These are phyloP conservation scores for Bradysia coprophila DNA, from an alignment of 1,140 invertebrate species.

Conservation along the genomic window DNA sequence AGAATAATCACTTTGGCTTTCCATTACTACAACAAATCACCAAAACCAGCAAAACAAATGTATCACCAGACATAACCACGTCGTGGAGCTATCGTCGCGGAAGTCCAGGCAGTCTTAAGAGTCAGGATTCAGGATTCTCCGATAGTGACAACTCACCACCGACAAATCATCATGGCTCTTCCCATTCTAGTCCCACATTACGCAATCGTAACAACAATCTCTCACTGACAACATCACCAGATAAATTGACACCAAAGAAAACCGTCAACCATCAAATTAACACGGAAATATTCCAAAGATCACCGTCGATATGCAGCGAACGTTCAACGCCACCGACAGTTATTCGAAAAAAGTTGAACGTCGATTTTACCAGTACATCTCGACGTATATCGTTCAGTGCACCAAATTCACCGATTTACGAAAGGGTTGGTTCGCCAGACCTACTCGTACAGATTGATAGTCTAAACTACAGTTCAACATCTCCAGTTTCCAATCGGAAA, in stretches of 20 bases:
- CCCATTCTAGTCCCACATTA: background rate
- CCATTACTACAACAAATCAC: background rate
- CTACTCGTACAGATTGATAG: background rate
- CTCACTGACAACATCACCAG: background rate
- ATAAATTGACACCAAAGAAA: background rate
- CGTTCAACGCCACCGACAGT: background rate
- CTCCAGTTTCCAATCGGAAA: too few species aligned
- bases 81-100: background rate
- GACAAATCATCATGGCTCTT: background rate
- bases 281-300: background rate
- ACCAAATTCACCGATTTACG: background rate
- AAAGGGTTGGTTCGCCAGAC: background rate
- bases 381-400: constrained; percentile 1
- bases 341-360: background rate
- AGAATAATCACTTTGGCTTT: background rate
- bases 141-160: background rate
- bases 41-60: background rate
- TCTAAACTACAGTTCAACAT: background rate
- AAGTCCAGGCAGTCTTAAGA: background rate
- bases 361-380: background rate
- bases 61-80: background rate
- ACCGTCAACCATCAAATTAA: background rate
- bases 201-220: background rate
- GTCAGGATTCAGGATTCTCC: background rate
- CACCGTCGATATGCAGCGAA: background rate